Evolutionary conservation across 2,797 vertebrate species (phyloP).

Genomic region (Cuculus canorus): DNA sequence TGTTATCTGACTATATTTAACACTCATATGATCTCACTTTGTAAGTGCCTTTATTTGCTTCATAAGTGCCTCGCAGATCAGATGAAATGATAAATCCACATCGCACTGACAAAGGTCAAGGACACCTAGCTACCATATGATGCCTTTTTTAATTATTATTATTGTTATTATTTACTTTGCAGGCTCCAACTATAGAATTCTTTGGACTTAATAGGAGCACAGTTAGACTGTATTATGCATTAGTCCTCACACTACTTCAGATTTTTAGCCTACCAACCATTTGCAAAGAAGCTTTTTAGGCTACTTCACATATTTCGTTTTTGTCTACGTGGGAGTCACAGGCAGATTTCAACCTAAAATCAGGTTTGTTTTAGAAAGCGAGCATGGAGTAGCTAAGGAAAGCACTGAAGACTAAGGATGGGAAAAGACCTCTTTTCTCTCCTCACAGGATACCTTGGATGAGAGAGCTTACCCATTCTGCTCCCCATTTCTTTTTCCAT

Average conservation of each 20-base stretch:
- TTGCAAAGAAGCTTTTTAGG: slow-evolving; percentile 43
- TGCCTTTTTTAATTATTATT: background rate
- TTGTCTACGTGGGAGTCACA: background rate
- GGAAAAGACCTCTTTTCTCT: background rate
- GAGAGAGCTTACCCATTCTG: background rate
- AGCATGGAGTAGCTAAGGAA: background rate
- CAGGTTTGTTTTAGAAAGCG: background rate
- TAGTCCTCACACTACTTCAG: background rate
- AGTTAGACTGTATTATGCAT: slow-evolving; percentile 41
- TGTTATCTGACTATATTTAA: slow-evolving; percentile 48
- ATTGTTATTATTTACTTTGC: slow-evolving; percentile 30
- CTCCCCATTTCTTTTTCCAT: background rate
- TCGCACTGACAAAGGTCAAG: slow-evolving; percentile 37
- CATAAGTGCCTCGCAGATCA: slow-evolving; percentile 39
- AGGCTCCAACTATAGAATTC: slow-evolving; percentile 22
- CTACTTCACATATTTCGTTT: background rate
- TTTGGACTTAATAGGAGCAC: slow-evolving; percentile 37
- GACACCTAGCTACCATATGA: background rate
- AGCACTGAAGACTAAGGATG: background rate
- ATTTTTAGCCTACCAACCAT: background rate
- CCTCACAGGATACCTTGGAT: background rate
- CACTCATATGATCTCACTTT: background rate
- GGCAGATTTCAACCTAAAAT: background rate
- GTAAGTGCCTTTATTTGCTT: slow-evolving; percentile 44
- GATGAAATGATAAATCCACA: slow-evolving; percentile 39